Base-by-base conservation (phyloP, 2,113 vertebrate species). In the Cichladusa arquata region DNA sequence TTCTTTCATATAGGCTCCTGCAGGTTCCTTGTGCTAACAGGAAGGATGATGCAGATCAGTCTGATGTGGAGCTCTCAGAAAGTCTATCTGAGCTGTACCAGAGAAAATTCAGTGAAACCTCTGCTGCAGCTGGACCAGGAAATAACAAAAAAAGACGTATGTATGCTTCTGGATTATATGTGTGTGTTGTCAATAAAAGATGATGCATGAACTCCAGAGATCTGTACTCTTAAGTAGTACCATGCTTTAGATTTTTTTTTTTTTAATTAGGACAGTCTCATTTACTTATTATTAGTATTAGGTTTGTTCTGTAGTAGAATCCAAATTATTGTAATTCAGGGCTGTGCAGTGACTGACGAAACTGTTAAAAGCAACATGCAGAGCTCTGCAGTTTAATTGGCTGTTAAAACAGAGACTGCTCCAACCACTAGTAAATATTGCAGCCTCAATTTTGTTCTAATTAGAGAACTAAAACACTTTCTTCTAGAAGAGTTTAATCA, bases 21-120 rank as follows among this genome's bases (percentile, higher is more conserved):
- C 98, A 98, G 67, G 98, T 98, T 64, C 98, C 96, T 24, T 97
- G 97, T 34, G 96, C 97, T 57, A 65, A 91, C 1, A 61, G 96
- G 13, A 98, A 95, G 62, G 95, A 95, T 40, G 96, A 96, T 53
- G 54, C 56, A 12, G 95, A 96, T 33, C 97, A 93, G 2, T 80
- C 90, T 25, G 97, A 99, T 90, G 95, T 94, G 80, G 99, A 99
- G 48, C 92, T 99, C 60, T 98, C 97, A 40, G 71, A 53, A 61
- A 92, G 96, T 70, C 97, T 99, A 0, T 98, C 98, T 26, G 99
- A 99, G 70, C 92, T 99, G 44, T 99, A 99, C 94, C 98, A 98
- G 94, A 97, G 95, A 70, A 98, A 93, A 93, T 92, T 93, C 62
- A 96, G 95, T 33, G 97, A 98, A 66, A 95, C 91, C 5, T 94